Evolutionary conservation across 1,140 invertebrate species (phyloP).

Genomic region (Ostrea edulis): DNA sequence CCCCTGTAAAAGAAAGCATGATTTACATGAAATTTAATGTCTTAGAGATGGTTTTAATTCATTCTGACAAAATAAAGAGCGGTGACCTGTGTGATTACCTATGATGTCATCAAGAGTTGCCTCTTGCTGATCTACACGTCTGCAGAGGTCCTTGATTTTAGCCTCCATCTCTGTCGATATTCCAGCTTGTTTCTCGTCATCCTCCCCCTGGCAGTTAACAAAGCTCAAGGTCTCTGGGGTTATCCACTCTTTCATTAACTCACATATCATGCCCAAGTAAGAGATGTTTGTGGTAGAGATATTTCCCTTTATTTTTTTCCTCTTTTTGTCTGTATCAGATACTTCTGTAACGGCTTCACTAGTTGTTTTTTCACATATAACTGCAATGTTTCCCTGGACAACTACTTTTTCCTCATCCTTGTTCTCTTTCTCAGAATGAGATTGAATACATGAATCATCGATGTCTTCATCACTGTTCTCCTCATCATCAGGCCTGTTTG

Average conservation of each 20-base stretch:
- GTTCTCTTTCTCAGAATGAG: not conserved
- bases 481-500: not conserved
- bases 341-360: not conserved
- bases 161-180: not conserved
- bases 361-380: not conserved
- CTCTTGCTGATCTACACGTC: not conserved
- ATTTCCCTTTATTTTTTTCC: not conserved
- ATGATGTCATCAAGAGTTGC: not conserved
- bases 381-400: not conserved
- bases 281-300: not conserved
- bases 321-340: not conserved
- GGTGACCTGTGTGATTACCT: not conserved
- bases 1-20: not conserved
- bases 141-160: not conserved
- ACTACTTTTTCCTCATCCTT: not conserved
- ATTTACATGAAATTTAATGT: too few relatives aligned
- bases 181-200: not conserved
- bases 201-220: not conserved
- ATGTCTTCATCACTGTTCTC: conserved; percentile 12
- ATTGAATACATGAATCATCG: not conserved
- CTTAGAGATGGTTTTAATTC: too few relatives aligned
- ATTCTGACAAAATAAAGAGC: too few relatives aligned
- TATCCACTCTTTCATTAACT: conserved; percentile 48
- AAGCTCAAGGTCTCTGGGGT: conserved; percentile 36
- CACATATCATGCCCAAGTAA: not conserved